Conservation (phyloP, 2,797 vertebrate species). For the Macropus fuliginosus region DNA sequence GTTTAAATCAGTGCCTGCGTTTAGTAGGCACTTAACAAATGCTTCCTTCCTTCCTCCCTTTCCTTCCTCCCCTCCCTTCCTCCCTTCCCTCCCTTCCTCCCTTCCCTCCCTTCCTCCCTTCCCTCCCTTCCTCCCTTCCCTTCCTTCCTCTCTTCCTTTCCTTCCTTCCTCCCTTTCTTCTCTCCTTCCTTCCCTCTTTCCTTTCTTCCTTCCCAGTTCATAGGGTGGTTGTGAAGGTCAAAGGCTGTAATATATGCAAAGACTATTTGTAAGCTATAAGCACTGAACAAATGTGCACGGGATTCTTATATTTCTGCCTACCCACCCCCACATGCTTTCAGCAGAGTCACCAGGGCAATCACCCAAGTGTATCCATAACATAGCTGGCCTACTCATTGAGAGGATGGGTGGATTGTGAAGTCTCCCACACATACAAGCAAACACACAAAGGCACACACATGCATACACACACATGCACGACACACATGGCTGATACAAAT, state of each 20-base stretch:
- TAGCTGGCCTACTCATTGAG: not conserved
- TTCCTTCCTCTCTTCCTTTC: accelerated
- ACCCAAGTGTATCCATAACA: constrained; percentile 6
- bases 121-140: accelerated
- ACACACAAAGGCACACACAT: not conserved
- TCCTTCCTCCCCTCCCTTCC: not conserved
- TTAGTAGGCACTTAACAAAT: not conserved
- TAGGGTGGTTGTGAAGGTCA: not conserved
- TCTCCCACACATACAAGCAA: not conserved
- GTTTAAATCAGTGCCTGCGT: not conserved
- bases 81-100: accelerated
- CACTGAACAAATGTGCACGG: not conserved
- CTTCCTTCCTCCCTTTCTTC: accelerated
- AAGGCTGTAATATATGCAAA: not conserved
- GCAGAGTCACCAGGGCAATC: not conserved
- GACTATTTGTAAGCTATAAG: not conserved
- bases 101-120: too few species aligned
- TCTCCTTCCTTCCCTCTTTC: not conserved
- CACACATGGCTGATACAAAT: not conserved
- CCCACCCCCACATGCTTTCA: not conserved
- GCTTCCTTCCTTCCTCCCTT: not conserved
- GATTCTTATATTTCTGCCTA: not conserved
- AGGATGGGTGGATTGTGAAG: not conserved
- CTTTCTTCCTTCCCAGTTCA: not conserved
- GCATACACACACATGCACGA: not conserved